A percentile compares a stretch with the other conserved stretches of the same genome.
Conservation (phyloP, 2,797 vertebrate species). For the Ctenopoma kingsleyae region DNA sequence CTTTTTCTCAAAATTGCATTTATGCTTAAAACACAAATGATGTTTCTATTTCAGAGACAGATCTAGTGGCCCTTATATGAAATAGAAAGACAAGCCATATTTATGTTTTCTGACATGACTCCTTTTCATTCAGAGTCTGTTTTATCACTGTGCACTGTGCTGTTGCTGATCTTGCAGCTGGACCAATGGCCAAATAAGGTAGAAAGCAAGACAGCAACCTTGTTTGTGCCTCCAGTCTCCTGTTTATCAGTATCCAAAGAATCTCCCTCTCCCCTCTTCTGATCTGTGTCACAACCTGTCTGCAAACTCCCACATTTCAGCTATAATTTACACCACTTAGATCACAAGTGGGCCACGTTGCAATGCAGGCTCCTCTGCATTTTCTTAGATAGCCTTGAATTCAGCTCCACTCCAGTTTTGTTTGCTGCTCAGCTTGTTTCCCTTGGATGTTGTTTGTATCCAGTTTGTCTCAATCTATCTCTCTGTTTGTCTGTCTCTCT, state of each 20-base stretch:
- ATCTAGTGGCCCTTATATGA: constrained; percentile 8
- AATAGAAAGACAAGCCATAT: constrained; percentile 12
- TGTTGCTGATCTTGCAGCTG: constrained; percentile 40
- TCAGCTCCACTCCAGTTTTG: constrained; percentile 26
- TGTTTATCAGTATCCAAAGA: constrained; percentile 78
- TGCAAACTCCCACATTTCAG: constrained; percentile 59
- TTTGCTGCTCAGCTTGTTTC: constrained; percentile 50
- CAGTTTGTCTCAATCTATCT: constrained; percentile 47
- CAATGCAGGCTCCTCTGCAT: constrained; percentile 33
- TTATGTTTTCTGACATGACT: constrained; percentile 24
- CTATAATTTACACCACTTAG: constrained; percentile 53
- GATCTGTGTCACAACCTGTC: constrained; percentile 60
- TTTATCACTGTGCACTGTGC: constrained; percentile 19
- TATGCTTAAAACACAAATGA: constrained; percentile 12
- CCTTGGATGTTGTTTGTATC: constrained; percentile 55
- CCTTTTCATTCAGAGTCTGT: constrained; percentile 26
- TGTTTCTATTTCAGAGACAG: constrained; percentile 18
- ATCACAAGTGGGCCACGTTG: constrained; percentile 50
- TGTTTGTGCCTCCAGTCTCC: constrained; percentile 70
- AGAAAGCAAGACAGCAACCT: constrained; percentile 54
- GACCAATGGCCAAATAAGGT: constrained; percentile 81
- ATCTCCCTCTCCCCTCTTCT: constrained; percentile 53
- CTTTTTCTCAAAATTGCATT: constrained; percentile 1
- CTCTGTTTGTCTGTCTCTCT: constrained; percentile 57
- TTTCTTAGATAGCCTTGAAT: constrained; percentile 38